A percentile compares a stretch with the other conserved stretches of the same genome.
phyloP scores from a whole-genome alignment of 2,888 invertebrate genomes.

The Merodon equestris region DNA sequence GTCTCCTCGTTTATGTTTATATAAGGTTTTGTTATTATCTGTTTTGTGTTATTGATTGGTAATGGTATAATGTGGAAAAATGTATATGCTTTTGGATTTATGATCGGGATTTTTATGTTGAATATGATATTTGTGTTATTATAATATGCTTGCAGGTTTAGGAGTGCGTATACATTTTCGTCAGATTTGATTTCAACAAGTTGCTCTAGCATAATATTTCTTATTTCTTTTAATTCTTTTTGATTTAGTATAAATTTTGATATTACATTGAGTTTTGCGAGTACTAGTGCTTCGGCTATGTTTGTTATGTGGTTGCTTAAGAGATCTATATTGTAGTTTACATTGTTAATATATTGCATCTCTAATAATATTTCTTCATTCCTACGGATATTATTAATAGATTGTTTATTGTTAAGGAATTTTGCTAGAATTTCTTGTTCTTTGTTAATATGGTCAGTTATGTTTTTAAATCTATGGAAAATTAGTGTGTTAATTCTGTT shows the following conservation, averaged over 20 bases:
- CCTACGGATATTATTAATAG: slow-evolving; percentile 3
- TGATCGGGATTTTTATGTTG: slow-evolving; percentile 20
- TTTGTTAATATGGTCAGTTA: slow-evolving; percentile 12
- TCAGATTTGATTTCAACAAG: slow-evolving; percentile 13
- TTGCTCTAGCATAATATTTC: neutral
- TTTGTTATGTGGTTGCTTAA: slow-evolving; percentile 15
- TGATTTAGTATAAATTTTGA: slow-evolving; percentile 28
- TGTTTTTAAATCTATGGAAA: slow-evolving; percentile 16
- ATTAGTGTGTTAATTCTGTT: slow-evolving; percentile 18
- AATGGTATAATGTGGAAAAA: slow-evolving; percentile 22
- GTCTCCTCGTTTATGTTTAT: slow-evolving; percentile 17
- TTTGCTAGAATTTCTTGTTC: slow-evolving; percentile 13
- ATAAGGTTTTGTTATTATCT: slow-evolving; percentile 21
- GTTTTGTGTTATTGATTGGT: slow-evolving; percentile 31
- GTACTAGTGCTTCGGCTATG: slow-evolving; percentile 25
- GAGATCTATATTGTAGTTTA: slow-evolving; percentile 30
- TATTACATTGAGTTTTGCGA: slow-evolving; percentile 34
- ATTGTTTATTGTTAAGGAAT: slow-evolving; percentile 4
- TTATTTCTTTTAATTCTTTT: slow-evolving; percentile 6
- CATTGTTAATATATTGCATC: slow-evolving; percentile 20
- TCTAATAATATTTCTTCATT: slow-evolving; percentile 14
- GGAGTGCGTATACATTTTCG: slow-evolving; percentile 19
- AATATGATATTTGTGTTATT: slow-evolving; percentile 21
- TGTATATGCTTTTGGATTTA: slow-evolving; percentile 14
- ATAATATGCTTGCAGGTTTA: slow-evolving; percentile 30